These are phyloP conservation scores for Spinus pinus DNA, from an alignment of 2,797 vertebrate genomes.

Conservation along the genomic window DNA sequence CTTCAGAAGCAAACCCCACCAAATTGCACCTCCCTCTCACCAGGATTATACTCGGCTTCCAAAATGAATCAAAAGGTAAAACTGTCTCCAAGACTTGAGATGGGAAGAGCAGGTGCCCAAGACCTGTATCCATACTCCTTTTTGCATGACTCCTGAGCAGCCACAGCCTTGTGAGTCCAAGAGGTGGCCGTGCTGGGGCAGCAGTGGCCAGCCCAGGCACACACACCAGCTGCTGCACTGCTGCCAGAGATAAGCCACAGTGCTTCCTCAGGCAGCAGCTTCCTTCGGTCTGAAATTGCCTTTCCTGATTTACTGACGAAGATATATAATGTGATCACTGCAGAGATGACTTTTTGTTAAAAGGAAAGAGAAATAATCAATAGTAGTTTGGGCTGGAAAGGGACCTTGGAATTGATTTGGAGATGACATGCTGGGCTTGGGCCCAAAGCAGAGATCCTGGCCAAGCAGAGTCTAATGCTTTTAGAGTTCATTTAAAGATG, in stretches of 20 bases:
- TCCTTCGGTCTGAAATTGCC: neutral
- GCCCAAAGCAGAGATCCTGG: slow-evolving; percentile 47
- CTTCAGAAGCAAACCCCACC: neutral
- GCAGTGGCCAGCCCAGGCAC: neutral
- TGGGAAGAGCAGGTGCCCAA: neutral
- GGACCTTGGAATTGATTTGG: slow-evolving; percentile 82
- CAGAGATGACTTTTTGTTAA: slow-evolving; percentile 70
- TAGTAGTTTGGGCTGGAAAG: slow-evolving; percentile 79
- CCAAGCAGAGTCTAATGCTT: slow-evolving; percentile 67
- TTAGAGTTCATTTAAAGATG: slow-evolving; percentile 70
- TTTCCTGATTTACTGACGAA: slow-evolving; percentile 76
- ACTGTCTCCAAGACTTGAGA: rapidly evolving
- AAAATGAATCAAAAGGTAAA: neutral
- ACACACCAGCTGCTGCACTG: rapidly evolving
- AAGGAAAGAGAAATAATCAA: slow-evolving; percentile 74
- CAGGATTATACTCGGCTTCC: rapidly evolving
- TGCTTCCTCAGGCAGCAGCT: neutral
- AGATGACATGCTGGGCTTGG: slow-evolving; percentile 66
- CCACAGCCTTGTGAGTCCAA: neutral
- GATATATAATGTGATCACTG: slow-evolving; percentile 75
- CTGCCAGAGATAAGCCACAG: neutral
- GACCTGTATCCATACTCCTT: rapidly evolving
- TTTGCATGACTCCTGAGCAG: rapidly evolving
- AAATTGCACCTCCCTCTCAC: rapidly evolving
- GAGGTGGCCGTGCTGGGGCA: neutral